Conservation (phyloP, 1,140 invertebrate genomes). For the Musca vetustissima region DNA sequence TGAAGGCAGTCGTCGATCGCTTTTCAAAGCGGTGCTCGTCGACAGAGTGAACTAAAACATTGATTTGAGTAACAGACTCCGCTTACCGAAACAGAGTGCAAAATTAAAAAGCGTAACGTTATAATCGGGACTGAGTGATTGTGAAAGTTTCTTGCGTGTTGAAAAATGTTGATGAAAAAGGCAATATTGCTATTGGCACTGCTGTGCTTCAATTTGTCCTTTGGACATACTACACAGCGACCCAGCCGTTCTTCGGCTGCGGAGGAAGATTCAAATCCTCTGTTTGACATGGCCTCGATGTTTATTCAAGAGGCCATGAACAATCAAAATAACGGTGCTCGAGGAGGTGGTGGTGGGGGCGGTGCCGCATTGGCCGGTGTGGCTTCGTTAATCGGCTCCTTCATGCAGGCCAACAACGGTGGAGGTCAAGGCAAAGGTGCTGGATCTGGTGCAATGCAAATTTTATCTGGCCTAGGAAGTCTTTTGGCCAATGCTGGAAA, state of each 20-base stretch:
- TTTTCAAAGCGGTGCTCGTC: too few species aligned
- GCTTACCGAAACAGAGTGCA: too few species aligned
- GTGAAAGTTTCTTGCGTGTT: constrained; percentile 49
- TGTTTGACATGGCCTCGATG: constrained; percentile 61
- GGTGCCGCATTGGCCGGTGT: constrained; percentile 49
- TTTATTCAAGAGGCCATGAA: constrained; percentile 60
- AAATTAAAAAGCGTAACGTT: constrained; percentile 16
- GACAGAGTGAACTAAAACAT: too few species aligned
- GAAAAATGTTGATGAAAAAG: constrained; percentile 45
- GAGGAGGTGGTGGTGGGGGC: constrained; percentile 49
- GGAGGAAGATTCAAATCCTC: constrained; percentile 59
- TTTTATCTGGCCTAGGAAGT: constrained; percentile 55
- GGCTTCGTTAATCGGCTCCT: constrained; percentile 57
- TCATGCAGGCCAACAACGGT: constrained; percentile 61
- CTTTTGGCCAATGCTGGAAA: constrained; percentile 44
- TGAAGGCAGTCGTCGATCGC: too few species aligned
- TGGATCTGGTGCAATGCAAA: constrained; percentile 47
- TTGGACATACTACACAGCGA: constrained; percentile 34
- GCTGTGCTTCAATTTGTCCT: constrained; percentile 46
- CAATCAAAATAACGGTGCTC: constrained; percentile 55
- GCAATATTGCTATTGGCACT: constrained; percentile 43
- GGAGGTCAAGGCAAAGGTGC: constrained; percentile 31
- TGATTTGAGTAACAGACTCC: too few species aligned
- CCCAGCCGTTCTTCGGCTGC: constrained; percentile 40
- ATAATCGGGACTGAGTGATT: constrained; percentile 40